Base-by-base conservation (phyloP, 2,797 vertebrate species). In the Pseudopleuronectes americanus region DNA sequence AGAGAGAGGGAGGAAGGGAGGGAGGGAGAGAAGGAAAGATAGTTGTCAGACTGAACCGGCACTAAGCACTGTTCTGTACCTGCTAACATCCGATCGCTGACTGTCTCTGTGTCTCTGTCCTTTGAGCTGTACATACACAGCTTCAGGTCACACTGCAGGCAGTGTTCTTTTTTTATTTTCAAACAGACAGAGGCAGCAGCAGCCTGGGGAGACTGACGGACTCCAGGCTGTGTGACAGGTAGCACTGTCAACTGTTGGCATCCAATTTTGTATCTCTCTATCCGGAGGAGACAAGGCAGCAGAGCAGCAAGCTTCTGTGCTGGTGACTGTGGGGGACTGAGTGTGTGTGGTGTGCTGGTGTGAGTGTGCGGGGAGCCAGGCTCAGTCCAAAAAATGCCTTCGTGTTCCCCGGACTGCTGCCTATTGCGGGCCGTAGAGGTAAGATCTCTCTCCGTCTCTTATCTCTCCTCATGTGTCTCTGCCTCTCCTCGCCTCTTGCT, bases 331-430 rank as follows among this genome's bases (percentile, higher is more conserved):
- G 77, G 55, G 81, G 57, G 72, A 64, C 71, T 33, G 53, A 55
- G 45, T 84, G 78, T 84, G 69, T 43, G 68, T 64, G 69, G 82
- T 84, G 82, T 86, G 74, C 47, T 48, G 52, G 77, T 57, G 69
- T 72, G 78, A 69, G 79, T 69, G 82, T 89, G 87, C 86, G 68
- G 66, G 89, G 90, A 94, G 90, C 84, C 89, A 72, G 80, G 69
- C 84, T 85, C 75, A 81, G 59, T 92, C 93, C 92, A 91, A 88
- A 47, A 92, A 95, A 96, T 97, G 95, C 96, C 96, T 81, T 96
- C 95, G 91, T 96, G 95, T 92, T 96, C 95, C 89, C 93, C 95
- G 36, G 93, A 94, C 91, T 96, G 95, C 94, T 95, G 95, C 93
- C 93, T 96, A 87, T 94, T 96, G 89, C 94, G 77, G 91, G 91